Evolutionary conservation across 2,797 vertebrate species (phyloP), one percentile per base, ranked within the genome.

Genomic region (Danio albolineatus): DNA sequence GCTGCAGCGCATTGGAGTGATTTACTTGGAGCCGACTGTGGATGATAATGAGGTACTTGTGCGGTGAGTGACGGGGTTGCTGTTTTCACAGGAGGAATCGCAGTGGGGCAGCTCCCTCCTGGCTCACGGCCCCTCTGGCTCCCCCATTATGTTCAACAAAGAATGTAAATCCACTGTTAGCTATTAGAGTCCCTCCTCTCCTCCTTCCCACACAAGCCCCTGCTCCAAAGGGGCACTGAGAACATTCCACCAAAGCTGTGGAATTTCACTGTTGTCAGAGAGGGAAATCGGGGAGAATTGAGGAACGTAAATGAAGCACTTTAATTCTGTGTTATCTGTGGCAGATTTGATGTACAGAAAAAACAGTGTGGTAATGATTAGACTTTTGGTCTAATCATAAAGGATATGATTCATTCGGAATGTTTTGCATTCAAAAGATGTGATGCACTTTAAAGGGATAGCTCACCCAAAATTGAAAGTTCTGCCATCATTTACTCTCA

Each of bases 41-140:
- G 71, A 84, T 84, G 82, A 86, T 86, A 86, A 86, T 84, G 80
- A 86, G 82, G 77, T 80, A 82, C 82, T 86, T 86, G 85, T 86
- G 74, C 36, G 39, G 46, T 86, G 82, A 86, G 82, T 84, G 85
- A 84, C 80, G 71, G 85, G 80, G 71, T 80, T 77, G 79, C 79
- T 81, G 81, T 86, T 86, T 85, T 86, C 83, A 84, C 80, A 85
- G 83, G 78, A 84, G 81, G 81, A 78, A 75, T 81, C 77, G 57
- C 82, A 69, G 80, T 84, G 70, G 82, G 81, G 78, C 82, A 75
- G 76, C 60, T 82, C 73, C 83, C 82, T 86, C 76, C 78, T 73
- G 65, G 78, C 82, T 84, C 78, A 80, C 56, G 28, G 85, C 78
- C 83, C 78, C 82, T 82, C 82, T 85, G 83, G 79, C 76, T 81